Evolutionary conservation across 1,140 invertebrate species (phyloP), one percentile per base, ranked within the genome.

Genomic region (Liolophura sinensis): DNA sequence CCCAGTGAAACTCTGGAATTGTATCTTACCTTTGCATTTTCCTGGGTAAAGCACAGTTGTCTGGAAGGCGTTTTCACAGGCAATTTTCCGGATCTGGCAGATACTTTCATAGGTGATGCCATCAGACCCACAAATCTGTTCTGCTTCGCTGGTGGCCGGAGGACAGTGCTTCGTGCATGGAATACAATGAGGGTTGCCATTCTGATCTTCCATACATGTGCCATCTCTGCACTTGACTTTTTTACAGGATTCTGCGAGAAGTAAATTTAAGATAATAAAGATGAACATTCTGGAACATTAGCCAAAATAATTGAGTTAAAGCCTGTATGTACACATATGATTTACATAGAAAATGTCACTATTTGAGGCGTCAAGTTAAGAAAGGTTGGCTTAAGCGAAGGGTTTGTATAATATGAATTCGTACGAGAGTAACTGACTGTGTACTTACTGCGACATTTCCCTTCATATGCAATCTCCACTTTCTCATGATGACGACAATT

Each of bases 231-330:
- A 96, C 52, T 88, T 86, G 40, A 95, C 90, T 52, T 89, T 90
- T 25, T 88, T 87, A 83, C 94, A 96, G 48, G 90, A 91, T 75
- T 91, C 92, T 95, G 85, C 52, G 73, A 83, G 12, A 68, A n/a
- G 24, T 54, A 54, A 27, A 22, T 14, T 5, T 40, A 9, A 9
- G 31, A 40, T 40, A 40, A 40, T 9, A 40, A 5, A 40, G 9
- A 40, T 40, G 9, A 40, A 9, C 31, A 40, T 40, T 40, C 31
- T 40, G 31, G 31, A 40, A 40, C n/a, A n/a, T n/a, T n/a, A n/a
- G n/a, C n/a, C n/a, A n/a, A n/a, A n/a, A n/a, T n/a, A n/a, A n/a
- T n/a, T n/a, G n/a, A n/a, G n/a, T n/a, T n/a, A n/a, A n/a, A n/a
- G n/a, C n/a, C n/a, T n/a, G n/a, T n/a, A n/a, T n/a, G n/a, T n/a